Conservation (phyloP, 1,140 invertebrate species). For the Plectrocnemia conspersa region DNA sequence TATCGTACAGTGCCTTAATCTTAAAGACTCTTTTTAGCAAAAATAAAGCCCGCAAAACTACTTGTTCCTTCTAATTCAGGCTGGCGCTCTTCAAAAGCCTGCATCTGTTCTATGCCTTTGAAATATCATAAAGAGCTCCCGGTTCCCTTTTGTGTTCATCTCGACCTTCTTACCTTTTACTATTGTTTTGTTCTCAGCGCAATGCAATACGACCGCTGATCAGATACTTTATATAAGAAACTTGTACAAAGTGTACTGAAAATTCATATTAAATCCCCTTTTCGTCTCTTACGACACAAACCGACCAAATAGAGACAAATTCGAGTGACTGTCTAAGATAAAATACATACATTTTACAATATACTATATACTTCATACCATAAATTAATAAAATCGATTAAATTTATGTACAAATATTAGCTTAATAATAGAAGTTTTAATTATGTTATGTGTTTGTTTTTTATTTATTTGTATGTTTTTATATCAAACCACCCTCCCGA, state of each 20-base stretch:
- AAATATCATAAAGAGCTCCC: conserved; percentile 6
- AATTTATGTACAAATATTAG: too few relatives aligned
- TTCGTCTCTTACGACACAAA: background rate
- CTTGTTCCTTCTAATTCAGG: background rate
- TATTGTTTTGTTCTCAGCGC: background rate
- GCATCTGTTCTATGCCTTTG: background rate
- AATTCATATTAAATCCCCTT: background rate
- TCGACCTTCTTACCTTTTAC: conserved; percentile 7
- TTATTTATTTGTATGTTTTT: too few relatives aligned
- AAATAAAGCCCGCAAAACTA: background rate
- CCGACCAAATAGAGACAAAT: too few relatives aligned
- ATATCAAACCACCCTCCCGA: too few relatives aligned
- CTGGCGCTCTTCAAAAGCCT: background rate
- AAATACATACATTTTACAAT: too few relatives aligned
- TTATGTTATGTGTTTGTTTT: too few relatives aligned
- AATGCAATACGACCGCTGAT: background rate
- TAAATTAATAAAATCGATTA: too few relatives aligned
- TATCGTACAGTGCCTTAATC: too few relatives aligned
- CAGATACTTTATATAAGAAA: background rate
- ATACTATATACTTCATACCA: too few relatives aligned
- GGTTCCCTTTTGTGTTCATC: background rate
- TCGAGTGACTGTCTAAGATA: too few relatives aligned
- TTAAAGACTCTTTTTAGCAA: background rate
- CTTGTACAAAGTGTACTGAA: background rate
- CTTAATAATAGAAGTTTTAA: too few relatives aligned